Base-by-base conservation (phyloP, 2,888 invertebrate species). In the Sesia apiformis region DNA sequence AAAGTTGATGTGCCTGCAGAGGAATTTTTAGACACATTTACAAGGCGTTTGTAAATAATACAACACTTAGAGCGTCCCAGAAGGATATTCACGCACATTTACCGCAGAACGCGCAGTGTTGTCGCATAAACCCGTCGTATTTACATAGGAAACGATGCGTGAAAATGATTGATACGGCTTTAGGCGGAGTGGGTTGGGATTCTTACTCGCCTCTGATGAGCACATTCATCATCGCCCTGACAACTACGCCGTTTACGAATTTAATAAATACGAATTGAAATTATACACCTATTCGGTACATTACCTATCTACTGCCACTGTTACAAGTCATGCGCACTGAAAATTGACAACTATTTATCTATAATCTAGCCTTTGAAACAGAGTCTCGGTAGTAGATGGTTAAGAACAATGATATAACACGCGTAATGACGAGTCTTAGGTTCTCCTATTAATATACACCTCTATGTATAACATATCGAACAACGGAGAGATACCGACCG, bases 81-180 rank as follows among this genome's bases (percentile, higher is more conserved):
- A 39, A 50, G 39, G 5, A 50, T 39, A 50, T 50, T 51, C 49
- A 58, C 60, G 56, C 57, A 58, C 62, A 60, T 62, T 60, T 61
- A 63, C 58, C 60, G 39, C 56, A 61, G 65, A 65, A 68, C 64
- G 68, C 62, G 63, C 61, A 62, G 65, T 66, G 67, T 66, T 62
- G 68, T 70, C 68, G 72, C 71, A 67, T 72, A 75, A 73, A 66
- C 65, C 58, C 67, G 63, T 60, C 61, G 65, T 78, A 82, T 81
- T 81, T 81, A 78, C 80, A 78, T 81, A 77, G 68, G 68, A 66
- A 67, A 64, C 68, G 71, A 68, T 71, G 76, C 74, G 79, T 75
- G 74, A 75, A 76, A 78, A 82, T 86, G 84, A 85, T 86, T 84
- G 84, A 86, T 85, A 81, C 69, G 72, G 69, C 67, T 70, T 70